These are phyloP conservation scores for Carlito syrichta DNA, from an alignment of 2,113 vertebrate species.

Conservation along the genomic window DNA sequence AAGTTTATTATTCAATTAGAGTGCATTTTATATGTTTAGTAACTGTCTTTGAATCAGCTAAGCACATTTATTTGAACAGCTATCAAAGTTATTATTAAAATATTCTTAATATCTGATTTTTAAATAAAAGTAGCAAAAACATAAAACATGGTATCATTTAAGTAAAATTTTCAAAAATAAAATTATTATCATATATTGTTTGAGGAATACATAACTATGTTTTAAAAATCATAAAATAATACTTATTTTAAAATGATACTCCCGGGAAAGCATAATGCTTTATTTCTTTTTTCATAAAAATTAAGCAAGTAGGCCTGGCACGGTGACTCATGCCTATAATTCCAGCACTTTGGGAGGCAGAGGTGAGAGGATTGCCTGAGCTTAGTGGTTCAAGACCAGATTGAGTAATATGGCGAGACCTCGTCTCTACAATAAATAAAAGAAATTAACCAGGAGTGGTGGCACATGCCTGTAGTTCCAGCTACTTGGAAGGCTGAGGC, in stretches of 20 bases:
- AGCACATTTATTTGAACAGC: neutral
- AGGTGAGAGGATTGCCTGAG: too few relatives aligned
- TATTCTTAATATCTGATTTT: neutral
- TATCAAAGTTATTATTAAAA: neutral
- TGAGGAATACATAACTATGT: too few relatives aligned
- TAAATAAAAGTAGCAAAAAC: neutral
- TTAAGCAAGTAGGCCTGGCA: too few relatives aligned
- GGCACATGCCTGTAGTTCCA: too few relatives aligned
- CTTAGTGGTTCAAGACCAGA: too few relatives aligned
- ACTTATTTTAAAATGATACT: neutral
- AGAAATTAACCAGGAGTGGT: too few relatives aligned
- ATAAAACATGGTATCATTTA: neutral
- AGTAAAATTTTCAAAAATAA: neutral
- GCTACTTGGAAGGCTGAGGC: too few relatives aligned
- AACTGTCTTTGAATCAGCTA: neutral
- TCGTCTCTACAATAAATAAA: too few relatives aligned
- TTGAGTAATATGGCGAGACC: too few relatives aligned
- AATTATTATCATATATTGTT: neutral
- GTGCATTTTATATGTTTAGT: neutral
- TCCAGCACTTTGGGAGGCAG: too few relatives aligned
- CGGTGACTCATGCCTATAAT: too few relatives aligned
- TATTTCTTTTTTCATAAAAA: neutral
- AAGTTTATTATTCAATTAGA: neutral
- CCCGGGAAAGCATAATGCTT: neutral
- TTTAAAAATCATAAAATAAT: neutral